Conservation (phyloP, 2,797 vertebrate genomes). For the Gadopsis bispinosus region DNA sequence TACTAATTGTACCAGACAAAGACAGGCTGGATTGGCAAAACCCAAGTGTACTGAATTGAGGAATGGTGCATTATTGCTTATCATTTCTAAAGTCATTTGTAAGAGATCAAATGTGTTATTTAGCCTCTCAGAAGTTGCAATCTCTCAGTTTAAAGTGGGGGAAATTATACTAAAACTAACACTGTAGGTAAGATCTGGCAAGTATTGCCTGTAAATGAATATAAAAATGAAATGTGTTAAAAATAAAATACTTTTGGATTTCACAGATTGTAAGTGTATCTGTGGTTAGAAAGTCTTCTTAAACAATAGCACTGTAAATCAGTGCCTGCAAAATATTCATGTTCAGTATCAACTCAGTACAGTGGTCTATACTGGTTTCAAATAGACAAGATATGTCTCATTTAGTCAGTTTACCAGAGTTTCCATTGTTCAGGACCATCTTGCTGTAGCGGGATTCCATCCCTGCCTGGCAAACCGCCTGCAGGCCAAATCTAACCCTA, state of each 20-base stretch:
- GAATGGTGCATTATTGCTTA: not conserved
- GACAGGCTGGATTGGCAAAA: too few relatives aligned
- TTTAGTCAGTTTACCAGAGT: conserved; percentile 61
- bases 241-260: not conserved
- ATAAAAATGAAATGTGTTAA: not conserved
- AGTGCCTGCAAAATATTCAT: not conserved
- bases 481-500: conserved; percentile 76
- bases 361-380: not conserved
- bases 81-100: not conserved
- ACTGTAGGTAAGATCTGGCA: not conserved
- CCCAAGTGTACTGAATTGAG: not conserved
- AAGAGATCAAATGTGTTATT: not conserved
- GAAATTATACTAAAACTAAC: not conserved
- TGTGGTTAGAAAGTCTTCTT: not conserved
- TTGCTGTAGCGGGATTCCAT: conserved; percentile 64
- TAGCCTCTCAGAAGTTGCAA: too few relatives aligned
- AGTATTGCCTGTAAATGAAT: not conserved
- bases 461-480: conserved; percentile 74
- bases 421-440: conserved; percentile 70
- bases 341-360: not conserved
- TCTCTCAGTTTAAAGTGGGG: not conserved
- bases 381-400: not conserved
- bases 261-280: not conserved
- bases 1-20: too few relatives aligned
- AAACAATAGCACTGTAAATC: not conserved